phyloP scores from a whole-genome alignment of 92 coral and sea anemone genomes.

The Blastomussa wellsi region DNA sequence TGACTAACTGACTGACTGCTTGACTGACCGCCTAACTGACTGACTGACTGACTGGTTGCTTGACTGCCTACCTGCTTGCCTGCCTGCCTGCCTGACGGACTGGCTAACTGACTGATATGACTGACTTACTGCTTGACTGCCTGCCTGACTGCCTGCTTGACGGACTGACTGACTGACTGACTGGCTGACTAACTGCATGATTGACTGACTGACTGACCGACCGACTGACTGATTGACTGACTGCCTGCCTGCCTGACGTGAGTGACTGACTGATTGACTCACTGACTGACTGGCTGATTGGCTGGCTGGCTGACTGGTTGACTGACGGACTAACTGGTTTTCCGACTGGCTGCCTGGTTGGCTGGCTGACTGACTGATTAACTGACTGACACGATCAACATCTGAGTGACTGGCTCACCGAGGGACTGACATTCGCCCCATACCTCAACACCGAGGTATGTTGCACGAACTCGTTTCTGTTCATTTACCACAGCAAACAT shows the following conservation, averaged over 20 bases:
- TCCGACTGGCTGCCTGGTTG: too few relatives aligned
- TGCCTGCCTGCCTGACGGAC: too few relatives aligned
- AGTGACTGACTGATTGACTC: too few relatives aligned
- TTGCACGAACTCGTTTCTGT: neutral
- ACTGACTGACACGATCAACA: too few relatives aligned
- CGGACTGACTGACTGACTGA: too few relatives aligned
- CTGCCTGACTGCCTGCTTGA: too few relatives aligned
- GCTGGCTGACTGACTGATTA: too few relatives aligned
- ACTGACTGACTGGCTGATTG: too few relatives aligned
- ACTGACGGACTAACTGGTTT: too few relatives aligned
- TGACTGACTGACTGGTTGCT: neutral
- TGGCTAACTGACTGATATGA: too few relatives aligned
- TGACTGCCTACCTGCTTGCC: neutral
- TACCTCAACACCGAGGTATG: neutral
- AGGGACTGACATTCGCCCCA: neutral
- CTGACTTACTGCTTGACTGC: too few relatives aligned
- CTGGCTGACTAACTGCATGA: neutral
- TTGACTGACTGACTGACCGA: neutral
- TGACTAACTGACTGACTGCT: neutral
- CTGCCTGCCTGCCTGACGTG: neutral
- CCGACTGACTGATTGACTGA: neutral
- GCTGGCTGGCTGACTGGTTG: too few relatives aligned
- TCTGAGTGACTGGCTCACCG: neutral
- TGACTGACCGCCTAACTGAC: neutral
- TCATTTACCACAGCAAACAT: neutral